Percentiles rank a stretch among this genome's conserved stretches.
Evolutionary conservation across 35 echinoderm and acorn worm genomes (phyloP).

Genomic region (Apostichopus japonicus): DNA sequence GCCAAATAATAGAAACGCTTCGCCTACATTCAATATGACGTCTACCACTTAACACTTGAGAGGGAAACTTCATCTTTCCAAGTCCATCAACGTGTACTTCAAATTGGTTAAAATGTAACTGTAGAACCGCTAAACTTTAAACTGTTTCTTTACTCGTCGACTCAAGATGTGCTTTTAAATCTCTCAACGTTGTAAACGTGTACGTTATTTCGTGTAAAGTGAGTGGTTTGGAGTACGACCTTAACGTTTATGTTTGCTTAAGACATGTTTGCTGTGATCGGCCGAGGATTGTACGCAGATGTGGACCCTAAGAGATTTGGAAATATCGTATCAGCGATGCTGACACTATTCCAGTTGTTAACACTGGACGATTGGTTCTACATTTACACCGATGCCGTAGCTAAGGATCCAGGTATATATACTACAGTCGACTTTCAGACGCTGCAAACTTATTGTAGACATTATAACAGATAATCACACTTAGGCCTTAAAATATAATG

Average conservation of each 20-base stretch:
- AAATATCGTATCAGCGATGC: slow-evolving; percentile 76
- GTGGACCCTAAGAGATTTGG: slow-evolving; percentile 86
- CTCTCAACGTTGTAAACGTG: too few species aligned
- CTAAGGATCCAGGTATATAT: slow-evolving; percentile 76
- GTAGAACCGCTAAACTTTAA: too few species aligned
- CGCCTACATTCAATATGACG: too few species aligned
- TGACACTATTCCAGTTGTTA: slow-evolving; percentile 88
- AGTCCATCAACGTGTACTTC: slow-evolving; percentile 4
- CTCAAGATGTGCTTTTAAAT: too few species aligned
- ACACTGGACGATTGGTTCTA: slow-evolving; percentile 99
- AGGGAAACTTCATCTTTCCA: neutral
- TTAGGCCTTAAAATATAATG: too few species aligned
- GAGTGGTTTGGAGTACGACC: too few species aligned
- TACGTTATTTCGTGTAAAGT: too few species aligned
- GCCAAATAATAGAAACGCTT: too few species aligned
- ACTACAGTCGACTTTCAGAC: too few species aligned
- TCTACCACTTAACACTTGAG: neutral
- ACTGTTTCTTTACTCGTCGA: too few species aligned
- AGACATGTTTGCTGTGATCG: slow-evolving; percentile 99
- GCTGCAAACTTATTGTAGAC: too few species aligned
- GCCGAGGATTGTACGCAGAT: slow-evolving; percentile 88
- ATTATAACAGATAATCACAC: too few species aligned
- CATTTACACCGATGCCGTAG: slow-evolving; percentile 84
- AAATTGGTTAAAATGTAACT: neutral
- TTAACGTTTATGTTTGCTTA: neutral